Base-by-base conservation (phyloP, 2,888 invertebrate genomes). In the Dyspetes luteomarginatus region DNA sequence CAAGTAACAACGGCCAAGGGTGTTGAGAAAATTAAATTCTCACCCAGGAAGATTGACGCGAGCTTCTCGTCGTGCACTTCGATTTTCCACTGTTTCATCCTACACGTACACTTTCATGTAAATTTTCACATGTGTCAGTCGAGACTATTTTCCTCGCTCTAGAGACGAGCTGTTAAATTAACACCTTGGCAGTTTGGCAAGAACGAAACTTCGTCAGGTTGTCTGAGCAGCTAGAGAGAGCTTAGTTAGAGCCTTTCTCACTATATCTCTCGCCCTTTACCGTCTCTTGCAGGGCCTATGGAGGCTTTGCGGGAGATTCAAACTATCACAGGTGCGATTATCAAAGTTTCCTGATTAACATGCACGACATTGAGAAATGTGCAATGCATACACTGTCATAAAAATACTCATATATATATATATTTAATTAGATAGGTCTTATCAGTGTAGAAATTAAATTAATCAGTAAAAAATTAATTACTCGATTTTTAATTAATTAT, bases 121-220 rank as follows among this genome's bases (percentile, higher is more conserved):
- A 12, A 9, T 36, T 12, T 36, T 12, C 0, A 36, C 36, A 36
- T 2, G 30, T 36, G 7, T 36, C 56, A 41, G 41, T 30, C 19
- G 24, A 26, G 69, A 68, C 45, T 64, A 73, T 81, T 76, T 73
- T 45, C 55, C 36, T 69, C 69, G 58, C 56, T 28, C 45, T 30
- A 65, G 41, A 36, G 82, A 82, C 62, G 81, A 82, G 82, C 83
- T 83, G 84, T 84, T 86, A 83, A 86, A 84, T 85, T 72, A 68
- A 64, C 83, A 81, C 83, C 65, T 12, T 19, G 7, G 36, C 36
- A 12, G 19, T 24, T 41, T 41, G 62, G 9, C 26, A 62, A 48
- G 7, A 22, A 55, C 4, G 73, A 81, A 81, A 74, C 73, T 81
- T 81, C 50, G 74, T 73, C 68, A 73, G 67, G 48, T 68, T 62